Base-by-base conservation (phyloP, 2,113 vertebrate species). In the Ctenodactylus gundi region DNA sequence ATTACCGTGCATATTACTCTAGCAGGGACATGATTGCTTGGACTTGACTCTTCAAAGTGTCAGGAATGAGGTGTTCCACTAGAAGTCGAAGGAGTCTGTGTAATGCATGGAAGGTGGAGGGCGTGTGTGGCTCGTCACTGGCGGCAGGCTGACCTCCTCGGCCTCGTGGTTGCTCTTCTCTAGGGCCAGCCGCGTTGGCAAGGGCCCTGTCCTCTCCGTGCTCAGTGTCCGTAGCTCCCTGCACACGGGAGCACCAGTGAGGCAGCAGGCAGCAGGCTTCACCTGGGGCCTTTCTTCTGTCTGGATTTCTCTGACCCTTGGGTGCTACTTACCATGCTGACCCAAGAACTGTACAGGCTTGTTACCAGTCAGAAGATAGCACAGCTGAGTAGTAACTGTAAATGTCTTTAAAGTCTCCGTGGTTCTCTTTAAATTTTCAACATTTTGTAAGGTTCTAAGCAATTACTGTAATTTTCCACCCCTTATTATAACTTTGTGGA, bases 381-480 rank as follows among this genome's bases (percentile, higher is more conserved):
- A 95, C 20, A 85, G 36, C 4, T 84, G 29, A 73, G 78, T 31
- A 78, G 70, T 94, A 75, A 65, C 36, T 80, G 10, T 65, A 82
- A 53, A 64, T 85, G 39, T 27, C 81, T 92, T 81, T 90, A 80
- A 92, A 82, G 29, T 86, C 77, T 88, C 88, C 65, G 64, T 85
- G 89, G 58, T 85, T 92, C 25, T 95, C 10, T 68, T 91, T 94
- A 93, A 96, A 53, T 87, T 70, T n/a, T 60, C 9, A 94, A 68
- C 92, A 72, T 20, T 93, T 77, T 65, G 49, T 49, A 58, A 18
- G 7, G 34, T 23, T 49, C 36, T 67, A 64, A 36, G 7, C 31
- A 89, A 17, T 75, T 62, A 39, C 17, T 65, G 0, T 92, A 75
- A 57, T 93, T 93, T 96, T 88, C 15, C 29, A 80, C 20, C 68